Conservation (phyloP, 2,888 invertebrate species). For the Eudemis profundana region DNA sequence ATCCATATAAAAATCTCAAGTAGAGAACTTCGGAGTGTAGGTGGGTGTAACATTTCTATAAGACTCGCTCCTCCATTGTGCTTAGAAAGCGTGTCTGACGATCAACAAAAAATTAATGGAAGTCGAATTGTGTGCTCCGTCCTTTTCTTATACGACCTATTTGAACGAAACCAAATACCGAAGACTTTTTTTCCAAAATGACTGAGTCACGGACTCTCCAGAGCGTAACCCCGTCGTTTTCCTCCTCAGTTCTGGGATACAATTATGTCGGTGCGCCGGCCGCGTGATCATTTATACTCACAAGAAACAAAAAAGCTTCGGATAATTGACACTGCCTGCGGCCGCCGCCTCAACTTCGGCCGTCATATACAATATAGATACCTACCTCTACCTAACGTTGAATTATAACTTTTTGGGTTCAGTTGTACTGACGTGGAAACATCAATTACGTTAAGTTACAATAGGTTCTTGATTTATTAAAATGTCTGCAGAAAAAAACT, state of each 20-base stretch:
- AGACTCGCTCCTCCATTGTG: constrained; percentile 45
- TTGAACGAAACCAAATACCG: constrained; percentile 55
- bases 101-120: constrained; percentile 72
- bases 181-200: constrained; percentile 62
- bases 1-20: constrained; percentile 21
- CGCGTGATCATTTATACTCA: constrained; percentile 57
- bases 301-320: constrained; percentile 60
- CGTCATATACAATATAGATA: too few relatives aligned
- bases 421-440: neutral
- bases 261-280: constrained; percentile 68
- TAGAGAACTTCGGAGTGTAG: neutral
- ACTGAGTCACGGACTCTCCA: constrained; percentile 72
- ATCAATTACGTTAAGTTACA: too few relatives aligned
- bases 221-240: constrained; percentile 76
- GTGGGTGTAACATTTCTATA: constrained; percentile 38
- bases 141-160: constrained; percentile 53
- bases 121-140: constrained; percentile 59
- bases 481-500: too few relatives aligned
- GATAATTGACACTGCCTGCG: constrained; percentile 58
- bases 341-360: constrained; percentile 48
- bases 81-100: constrained; percentile 58
- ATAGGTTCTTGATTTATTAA: too few relatives aligned
- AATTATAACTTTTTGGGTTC: neutral
- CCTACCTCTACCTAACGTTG: constrained; percentile 34
- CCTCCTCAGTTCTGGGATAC: constrained; percentile 76